These are phyloP conservation scores for Falco berigora DNA, from an alignment of 2,797 vertebrate genomes.

Conservation along the genomic window DNA sequence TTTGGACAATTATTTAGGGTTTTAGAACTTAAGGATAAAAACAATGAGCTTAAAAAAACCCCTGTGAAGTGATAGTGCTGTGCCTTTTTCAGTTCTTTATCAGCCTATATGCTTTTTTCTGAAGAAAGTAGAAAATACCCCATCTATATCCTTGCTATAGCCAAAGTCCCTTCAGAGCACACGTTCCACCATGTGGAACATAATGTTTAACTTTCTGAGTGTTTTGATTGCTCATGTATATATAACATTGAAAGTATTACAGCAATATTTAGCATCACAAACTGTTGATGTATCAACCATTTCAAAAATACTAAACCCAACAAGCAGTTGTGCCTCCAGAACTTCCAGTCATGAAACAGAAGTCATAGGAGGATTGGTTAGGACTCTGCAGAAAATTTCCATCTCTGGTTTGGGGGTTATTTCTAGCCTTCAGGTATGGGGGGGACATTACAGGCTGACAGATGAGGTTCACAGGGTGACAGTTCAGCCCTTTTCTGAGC, in stretches of 20 bases:
- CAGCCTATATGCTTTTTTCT: constrained; percentile 71
- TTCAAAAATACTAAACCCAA: neutral
- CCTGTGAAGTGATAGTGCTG: constrained; percentile 86
- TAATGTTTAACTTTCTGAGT: constrained; percentile 42
- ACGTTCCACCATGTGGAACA: constrained; percentile 80
- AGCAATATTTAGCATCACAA: constrained; percentile 91
- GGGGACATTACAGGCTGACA: neutral
- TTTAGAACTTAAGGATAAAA: constrained; percentile 75
- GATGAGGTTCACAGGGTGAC: neutral
- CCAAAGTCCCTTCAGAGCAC: constrained; percentile 92
- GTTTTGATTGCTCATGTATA: constrained; percentile 61
- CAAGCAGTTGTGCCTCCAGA: neutral
- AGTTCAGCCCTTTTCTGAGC: neutral
- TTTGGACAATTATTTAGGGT: constrained; percentile 75
- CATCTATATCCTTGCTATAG: constrained; percentile 84
- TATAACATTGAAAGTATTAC: constrained; percentile 86
- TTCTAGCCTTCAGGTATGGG: neutral
- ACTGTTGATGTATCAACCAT: constrained; percentile 77
- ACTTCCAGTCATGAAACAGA: neutral
- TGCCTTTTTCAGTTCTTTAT: constrained; percentile 83
- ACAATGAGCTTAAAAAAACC: constrained; percentile 67
- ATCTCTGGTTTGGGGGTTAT: neutral
- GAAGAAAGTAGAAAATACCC: constrained; percentile 74
- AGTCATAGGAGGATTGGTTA: neutral
- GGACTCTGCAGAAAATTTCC: neutral